Evolutionary conservation across 92 coral and sea anemone genomes (phyloP), one percentile per base, ranked within the genome.

Genomic region (Heteractis magnifica): DNA sequence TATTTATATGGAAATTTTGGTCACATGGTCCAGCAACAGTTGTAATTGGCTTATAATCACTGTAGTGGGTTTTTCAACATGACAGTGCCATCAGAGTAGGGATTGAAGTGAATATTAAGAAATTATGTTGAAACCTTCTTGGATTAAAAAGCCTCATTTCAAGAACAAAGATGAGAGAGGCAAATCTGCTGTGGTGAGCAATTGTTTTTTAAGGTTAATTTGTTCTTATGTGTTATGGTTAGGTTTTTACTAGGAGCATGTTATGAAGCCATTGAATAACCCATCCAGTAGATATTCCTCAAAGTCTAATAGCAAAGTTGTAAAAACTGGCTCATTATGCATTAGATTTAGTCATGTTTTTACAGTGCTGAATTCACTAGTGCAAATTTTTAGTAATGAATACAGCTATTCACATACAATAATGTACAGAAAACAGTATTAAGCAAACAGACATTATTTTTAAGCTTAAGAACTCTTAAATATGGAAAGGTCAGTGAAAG

Each of bases 121-220:
- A 49, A 71, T 68, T 60, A 85, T 85, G 88, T 65, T 85, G 62
- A 85, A 85, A 79, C 75, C 83, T 8, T 56, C 52, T 49, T 84
- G 87, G 83, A 77, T 85, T 51, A 75, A 78, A 34, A 78, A 85
- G 51, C 53, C 62, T 52, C 19, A 56, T 56, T 55, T 26, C 2
- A 74, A n/a, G 51, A 68, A 79, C 72, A 59, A 65, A 64, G 88
- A 72, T 21, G 79, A 77, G 14, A 78, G 78, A 78, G 21, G 55
- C 10, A 85, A 52, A 49, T 53, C 49, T 65, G 19, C 3, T 51
- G 49, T 26, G 72, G 86, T 83, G 76, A 52, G 86, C 56, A 6
- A 18, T 64, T 19, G n/a, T 6, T 73, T 14, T 26, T 8, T 73
- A 15, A 73, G 49, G 15, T 9, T 49, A 11, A 16, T 50, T 51